These are phyloP conservation scores for Coptodon rendalli DNA, from an alignment of 2,113 vertebrate genomes.

Conservation along the genomic window DNA sequence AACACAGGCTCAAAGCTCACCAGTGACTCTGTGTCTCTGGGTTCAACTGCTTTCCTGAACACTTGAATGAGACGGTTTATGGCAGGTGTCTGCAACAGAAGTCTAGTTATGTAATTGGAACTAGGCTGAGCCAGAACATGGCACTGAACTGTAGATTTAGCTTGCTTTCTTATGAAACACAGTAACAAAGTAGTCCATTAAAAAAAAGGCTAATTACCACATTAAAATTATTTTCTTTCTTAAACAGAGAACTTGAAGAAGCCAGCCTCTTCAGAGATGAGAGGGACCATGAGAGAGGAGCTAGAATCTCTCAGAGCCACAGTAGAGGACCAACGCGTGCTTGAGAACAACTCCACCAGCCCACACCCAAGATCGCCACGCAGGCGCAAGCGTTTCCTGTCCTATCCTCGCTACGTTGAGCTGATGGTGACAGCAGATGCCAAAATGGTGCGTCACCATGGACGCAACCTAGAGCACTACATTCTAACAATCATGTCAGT, in stretches of 20 bases:
- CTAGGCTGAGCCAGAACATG: constrained; percentile 8
- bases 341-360: constrained; percentile 47
- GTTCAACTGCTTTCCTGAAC: constrained; percentile 6
- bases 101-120: constrained; percentile 43
- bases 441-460: constrained; percentile 90
- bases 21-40: neutral
- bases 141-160: neutral
- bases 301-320: constrained; percentile 60
- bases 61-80: constrained; percentile 23
- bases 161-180: neutral
- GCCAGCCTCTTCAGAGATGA: constrained; percentile 50
- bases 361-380: constrained; percentile 48
- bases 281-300: constrained; percentile 67
- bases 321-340: constrained; percentile 33
- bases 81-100: neutral
- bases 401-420: constrained; percentile 95
- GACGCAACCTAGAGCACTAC: constrained; percentile 90
- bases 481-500: constrained; percentile 96
- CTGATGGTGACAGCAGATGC: constrained; percentile 93
- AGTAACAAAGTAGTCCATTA: neutral
- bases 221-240: neutral
- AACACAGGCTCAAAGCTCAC: neutral
- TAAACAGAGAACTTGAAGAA: constrained; percentile 69
- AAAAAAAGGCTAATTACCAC: neutral
- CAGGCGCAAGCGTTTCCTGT: constrained; percentile 90